phyloP scores from a whole-genome alignment of 2,797 vertebrate genomes.

The Anas georgica region DNA sequence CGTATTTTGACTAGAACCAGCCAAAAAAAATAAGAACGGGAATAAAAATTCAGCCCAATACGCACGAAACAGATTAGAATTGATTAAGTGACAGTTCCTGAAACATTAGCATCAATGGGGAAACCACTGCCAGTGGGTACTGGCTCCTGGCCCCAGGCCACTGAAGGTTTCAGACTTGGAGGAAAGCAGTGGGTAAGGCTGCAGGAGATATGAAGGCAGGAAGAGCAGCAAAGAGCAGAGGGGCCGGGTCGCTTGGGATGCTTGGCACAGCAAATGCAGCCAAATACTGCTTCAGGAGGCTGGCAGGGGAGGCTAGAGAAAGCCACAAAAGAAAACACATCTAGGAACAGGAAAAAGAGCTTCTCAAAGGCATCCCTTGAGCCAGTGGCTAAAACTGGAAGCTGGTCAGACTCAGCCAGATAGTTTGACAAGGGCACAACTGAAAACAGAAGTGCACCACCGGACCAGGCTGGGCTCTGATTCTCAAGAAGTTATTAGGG shows the following conservation, averaged over 20 bases:
- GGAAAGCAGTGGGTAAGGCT: background rate
- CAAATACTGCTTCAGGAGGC: background rate
- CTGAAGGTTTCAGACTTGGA: background rate
- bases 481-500: background rate
- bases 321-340: background rate
- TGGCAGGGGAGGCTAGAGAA: background rate
- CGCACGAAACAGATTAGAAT: background rate
- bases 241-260: background rate
- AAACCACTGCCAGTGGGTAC: background rate
- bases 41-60: background rate
- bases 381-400: background rate
- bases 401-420: background rate
- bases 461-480: background rate
- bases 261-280: conserved; percentile 21
- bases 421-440: background rate
- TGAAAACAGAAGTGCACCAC: background rate
- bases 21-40: background rate
- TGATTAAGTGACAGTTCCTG: background rate
- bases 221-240: conserved; percentile 33
- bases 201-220: background rate
- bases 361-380: conserved; percentile 8
- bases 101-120: background rate
- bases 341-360: conserved; percentile 12
- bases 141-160: background rate
- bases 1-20: background rate